A percentile compares a stretch with the other conserved stretches of the same genome.
Evolutionary conservation across 2,888 invertebrate species (phyloP).

Genomic region (Apoda limacodes): DNA sequence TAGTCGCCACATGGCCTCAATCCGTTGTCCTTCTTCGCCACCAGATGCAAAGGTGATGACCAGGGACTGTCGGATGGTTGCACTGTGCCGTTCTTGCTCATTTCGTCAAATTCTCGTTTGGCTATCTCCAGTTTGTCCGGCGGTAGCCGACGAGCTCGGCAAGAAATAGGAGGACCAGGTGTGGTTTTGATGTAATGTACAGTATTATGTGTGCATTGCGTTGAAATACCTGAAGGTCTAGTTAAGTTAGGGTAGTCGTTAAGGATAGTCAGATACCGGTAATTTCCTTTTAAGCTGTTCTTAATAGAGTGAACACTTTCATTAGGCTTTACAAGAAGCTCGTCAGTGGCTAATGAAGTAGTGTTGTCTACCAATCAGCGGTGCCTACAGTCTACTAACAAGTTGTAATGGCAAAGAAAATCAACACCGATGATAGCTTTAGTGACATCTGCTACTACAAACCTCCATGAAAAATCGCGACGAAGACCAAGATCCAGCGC

Average conservation of each 20-base stretch:
- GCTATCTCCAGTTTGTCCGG: too few species aligned
- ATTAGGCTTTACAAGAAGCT: constrained; percentile 23
- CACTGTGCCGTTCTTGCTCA: constrained; percentile 20
- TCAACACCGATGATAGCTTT: constrained; percentile 13
- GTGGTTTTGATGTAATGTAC: constrained; percentile 10
- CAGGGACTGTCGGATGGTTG: constrained; percentile 21
- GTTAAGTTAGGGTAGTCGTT: constrained; percentile 15
- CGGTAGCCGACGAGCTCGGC: too few species aligned
- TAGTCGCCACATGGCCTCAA: constrained; percentile 27
- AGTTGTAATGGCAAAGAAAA: constrained; percentile 11
- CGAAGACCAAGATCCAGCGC: constrained; percentile 19
- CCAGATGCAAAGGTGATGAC: constrained; percentile 24
- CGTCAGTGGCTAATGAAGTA: constrained; percentile 6
- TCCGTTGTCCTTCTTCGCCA: constrained; percentile 21
- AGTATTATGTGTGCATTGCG: constrained; percentile 12
- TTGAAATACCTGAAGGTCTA: constrained; percentile 12
- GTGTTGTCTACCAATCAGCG: constrained; percentile 9
- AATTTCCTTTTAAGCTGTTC: too few species aligned
- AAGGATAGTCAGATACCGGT: constrained; percentile 7
- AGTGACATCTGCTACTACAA: too few species aligned
- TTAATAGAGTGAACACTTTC: constrained; percentile 1
- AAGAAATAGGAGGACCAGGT: constrained; percentile 12
- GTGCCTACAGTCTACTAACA: constrained; percentile 11
- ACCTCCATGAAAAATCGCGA: constrained; percentile 19
- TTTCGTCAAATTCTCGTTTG: too few species aligned